These are phyloP conservation scores for Platichthys stellatus DNA, from an alignment of 2,113 vertebrate species.

Conservation along the genomic window DNA sequence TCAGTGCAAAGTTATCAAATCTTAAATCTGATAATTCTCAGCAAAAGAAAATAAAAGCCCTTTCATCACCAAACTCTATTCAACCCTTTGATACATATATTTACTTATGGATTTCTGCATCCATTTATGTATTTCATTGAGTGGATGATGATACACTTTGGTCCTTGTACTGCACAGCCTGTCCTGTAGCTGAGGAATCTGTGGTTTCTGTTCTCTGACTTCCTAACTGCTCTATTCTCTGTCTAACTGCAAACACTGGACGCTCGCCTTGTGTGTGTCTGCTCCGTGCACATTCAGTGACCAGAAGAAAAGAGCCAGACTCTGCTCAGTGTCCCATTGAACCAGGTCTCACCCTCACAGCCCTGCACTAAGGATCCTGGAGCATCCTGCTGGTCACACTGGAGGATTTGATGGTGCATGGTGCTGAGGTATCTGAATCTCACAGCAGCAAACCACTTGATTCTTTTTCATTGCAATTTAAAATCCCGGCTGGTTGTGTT, in stretches of 20 bases:
- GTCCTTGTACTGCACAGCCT: background rate
- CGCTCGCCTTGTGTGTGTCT: conserved; percentile 27
- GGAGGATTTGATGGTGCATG: background rate
- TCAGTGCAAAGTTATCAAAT: no score
- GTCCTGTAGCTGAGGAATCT: background rate
- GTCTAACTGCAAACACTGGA: background rate
- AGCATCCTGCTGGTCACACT: background rate
- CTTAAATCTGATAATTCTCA: no score
- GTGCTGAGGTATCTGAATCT: background rate
- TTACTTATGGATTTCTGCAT: no score
- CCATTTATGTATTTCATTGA: no score
- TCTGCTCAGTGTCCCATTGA: background rate
- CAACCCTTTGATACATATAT: no score
- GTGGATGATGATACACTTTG: no score
- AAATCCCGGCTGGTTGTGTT: background rate
- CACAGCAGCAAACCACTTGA: background rate
- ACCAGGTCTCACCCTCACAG: background rate
- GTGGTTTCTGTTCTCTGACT: background rate
- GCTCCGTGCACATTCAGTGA: conserved; percentile 27
- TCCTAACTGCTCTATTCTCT: background rate
- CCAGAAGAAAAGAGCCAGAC: background rate
- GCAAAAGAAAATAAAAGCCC: no score
- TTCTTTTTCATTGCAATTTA: background rate
- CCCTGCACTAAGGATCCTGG: background rate
- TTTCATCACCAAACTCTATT: no score